Evolutionary conservation across 2,113 vertebrate species (phyloP).

Genomic region (Tetrao urogallus): DNA sequence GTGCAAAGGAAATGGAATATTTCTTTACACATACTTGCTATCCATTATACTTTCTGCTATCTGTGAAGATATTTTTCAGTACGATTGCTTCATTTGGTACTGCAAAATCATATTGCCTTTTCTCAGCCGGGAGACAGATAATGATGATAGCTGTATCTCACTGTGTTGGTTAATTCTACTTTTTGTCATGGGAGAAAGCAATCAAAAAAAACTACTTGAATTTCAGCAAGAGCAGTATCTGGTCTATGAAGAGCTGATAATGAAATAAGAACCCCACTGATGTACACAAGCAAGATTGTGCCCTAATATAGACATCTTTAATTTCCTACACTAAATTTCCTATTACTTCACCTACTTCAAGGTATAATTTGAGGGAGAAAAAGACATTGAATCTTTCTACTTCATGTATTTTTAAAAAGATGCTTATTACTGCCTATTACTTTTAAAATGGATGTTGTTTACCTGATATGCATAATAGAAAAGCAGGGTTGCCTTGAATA

Average conservation of each 20-base stretch:
- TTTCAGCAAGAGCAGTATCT: background rate
- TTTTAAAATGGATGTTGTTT: background rate
- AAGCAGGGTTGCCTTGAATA: background rate
- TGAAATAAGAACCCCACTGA: background rate
- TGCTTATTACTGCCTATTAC: background rate
- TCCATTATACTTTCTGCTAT: background rate
- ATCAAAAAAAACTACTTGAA: background rate
- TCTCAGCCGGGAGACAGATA: background rate
- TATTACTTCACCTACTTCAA: background rate
- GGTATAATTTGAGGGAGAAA: background rate
- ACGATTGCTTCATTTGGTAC: background rate
- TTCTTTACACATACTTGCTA: fast-evolving
- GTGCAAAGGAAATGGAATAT: background rate
- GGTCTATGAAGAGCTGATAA: background rate
- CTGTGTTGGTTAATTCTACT: background rate
- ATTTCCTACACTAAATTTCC: background rate
- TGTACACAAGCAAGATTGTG: background rate
- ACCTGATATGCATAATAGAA: background rate
- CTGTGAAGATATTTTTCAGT: background rate
- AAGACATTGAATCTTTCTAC: background rate
- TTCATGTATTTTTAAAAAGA: background rate
- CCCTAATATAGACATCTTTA: background rate
- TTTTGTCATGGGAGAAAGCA: constrained; percentile 15
- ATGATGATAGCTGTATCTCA: background rate
- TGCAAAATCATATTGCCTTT: background rate